A percentile compares a stretch with the other conserved stretches of the same genome.
These are phyloP conservation scores for Phorcus lineatus DNA, from an alignment of 2,888 invertebrate species.

Conservation along the genomic window DNA sequence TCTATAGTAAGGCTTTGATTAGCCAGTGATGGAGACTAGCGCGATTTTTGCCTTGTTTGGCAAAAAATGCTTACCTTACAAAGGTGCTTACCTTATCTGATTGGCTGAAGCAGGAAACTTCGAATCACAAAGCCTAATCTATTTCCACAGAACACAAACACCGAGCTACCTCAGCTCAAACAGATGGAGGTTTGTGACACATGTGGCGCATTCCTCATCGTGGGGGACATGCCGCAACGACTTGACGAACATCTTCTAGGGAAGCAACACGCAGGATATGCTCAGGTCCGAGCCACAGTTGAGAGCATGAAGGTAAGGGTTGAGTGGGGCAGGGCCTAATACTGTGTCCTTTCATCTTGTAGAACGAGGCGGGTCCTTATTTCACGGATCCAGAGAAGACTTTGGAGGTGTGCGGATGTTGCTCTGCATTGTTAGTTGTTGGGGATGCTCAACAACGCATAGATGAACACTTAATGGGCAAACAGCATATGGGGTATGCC, in stretches of 20 bases:
- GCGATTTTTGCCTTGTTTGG: too few relatives aligned
- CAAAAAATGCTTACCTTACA: too few relatives aligned
- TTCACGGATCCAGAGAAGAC: constrained; percentile 81
- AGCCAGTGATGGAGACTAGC: too few relatives aligned
- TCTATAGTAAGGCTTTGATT: too few relatives aligned
- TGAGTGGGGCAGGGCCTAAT: constrained; percentile 12
- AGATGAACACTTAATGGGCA: constrained; percentile 97
- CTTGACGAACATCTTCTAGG: constrained; percentile 98
- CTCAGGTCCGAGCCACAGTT: constrained; percentile 77
- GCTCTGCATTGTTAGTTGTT: constrained; percentile 97
- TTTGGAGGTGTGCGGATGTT: constrained; percentile 98
- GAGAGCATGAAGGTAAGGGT: constrained; percentile 62
- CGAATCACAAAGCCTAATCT: neutral
- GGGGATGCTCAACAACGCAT: constrained; percentile 97
- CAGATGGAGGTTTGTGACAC: constrained; percentile 99
- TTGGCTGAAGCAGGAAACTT: too few relatives aligned
- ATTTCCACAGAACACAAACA: constrained; percentile 32
- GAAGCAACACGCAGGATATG: constrained; percentile 97
- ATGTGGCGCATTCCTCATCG: constrained; percentile 98
- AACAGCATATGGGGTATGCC: constrained; percentile 95
- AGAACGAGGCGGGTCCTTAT: constrained; percentile 11
- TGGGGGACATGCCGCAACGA: constrained; percentile 97
- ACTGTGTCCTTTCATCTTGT: constrained; percentile 23
- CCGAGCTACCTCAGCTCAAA: constrained; percentile 78
- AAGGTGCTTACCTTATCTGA: too few relatives aligned